Evolutionary conservation across 2,888 invertebrate species (phyloP).

Genomic region (Troides aeacus): DNA sequence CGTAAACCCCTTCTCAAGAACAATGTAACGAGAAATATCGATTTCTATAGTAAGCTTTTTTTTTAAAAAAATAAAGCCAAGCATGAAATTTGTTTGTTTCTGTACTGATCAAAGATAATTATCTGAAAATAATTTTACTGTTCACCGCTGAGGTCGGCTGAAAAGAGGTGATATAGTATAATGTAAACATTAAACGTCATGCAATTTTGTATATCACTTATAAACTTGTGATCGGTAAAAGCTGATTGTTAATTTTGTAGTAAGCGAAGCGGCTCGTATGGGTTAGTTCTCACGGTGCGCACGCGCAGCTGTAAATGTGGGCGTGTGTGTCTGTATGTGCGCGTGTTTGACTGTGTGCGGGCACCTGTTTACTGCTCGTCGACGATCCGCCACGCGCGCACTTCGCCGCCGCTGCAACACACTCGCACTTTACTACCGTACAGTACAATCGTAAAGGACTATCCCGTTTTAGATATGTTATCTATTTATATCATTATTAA

Average conservation of each 20-base stretch:
- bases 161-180: background rate
- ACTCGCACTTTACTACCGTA: slow-evolving; percentile 41
- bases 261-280: slow-evolving; percentile 20
- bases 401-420: slow-evolving; percentile 86
- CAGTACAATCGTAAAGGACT: background rate
- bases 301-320: slow-evolving; percentile 1
- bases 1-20: too few relatives aligned
- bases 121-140: background rate
- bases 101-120: background rate
- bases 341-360: slow-evolving; percentile 22
- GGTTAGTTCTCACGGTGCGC: slow-evolving; percentile 24
- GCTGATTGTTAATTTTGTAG: slow-evolving; percentile 14
- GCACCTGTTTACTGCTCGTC: slow-evolving; percentile 63
- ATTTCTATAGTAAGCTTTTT: too few relatives aligned
- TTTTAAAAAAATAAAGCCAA: too few relatives aligned
- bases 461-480: background rate
- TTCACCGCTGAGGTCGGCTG: background rate
- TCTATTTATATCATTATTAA: background rate
- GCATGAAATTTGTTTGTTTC: background rate
- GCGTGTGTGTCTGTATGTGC: background rate
- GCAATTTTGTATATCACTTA: slow-evolving; percentile 1
- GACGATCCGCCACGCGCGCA: slow-evolving; percentile 82
- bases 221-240: background rate
- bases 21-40: too few relatives aligned
- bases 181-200: slow-evolving; percentile 6